A percentile compares a stretch with the other conserved stretches of the same genome.
These are phyloP conservation scores for Polymixis lichenea DNA, from an alignment of 2,888 invertebrate genomes.

Conservation along the genomic window DNA sequence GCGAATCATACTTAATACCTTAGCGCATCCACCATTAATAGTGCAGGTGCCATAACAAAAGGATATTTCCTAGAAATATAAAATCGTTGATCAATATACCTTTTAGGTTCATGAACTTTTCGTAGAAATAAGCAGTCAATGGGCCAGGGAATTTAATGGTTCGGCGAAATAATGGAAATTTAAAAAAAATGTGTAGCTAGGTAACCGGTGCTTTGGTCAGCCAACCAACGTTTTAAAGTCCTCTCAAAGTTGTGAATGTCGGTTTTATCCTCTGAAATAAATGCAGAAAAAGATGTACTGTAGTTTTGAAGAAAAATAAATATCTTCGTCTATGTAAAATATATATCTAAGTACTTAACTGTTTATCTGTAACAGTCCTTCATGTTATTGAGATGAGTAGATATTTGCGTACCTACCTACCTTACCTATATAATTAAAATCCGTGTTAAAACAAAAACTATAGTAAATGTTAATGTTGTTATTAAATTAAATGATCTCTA, in stretches of 20 bases:
- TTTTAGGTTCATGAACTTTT: slow-evolving; percentile 5
- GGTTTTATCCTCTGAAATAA: not conserved
- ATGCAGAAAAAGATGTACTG: not conserved
- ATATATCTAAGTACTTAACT: no score
- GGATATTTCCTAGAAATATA: slow-evolving; percentile 8
- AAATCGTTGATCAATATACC: not conserved
- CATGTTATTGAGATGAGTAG: not conserved
- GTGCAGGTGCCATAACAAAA: not conserved
- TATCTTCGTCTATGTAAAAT: not conserved
- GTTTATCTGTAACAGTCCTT: slow-evolving; percentile 2
- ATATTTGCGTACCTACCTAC: no score
- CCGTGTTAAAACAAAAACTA: not conserved
- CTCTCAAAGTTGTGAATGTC: not conserved
- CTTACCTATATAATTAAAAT: no score
- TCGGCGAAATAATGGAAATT: not conserved
- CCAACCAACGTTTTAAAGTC: not conserved
- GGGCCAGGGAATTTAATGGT: not conserved
- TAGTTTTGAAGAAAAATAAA: not conserved
- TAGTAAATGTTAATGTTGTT: not conserved
- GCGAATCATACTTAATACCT: no score
- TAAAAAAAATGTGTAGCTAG: not conserved
- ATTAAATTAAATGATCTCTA: not conserved
- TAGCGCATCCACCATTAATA: no score
- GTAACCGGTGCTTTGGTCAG: not conserved
- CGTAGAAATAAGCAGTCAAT: slow-evolving; percentile 2